Percentiles rank a stretch among this genome's conserved stretches.
Conservation (phyloP, 64 coral and sea anemone species). For the Hydrozoanthus tunicans region DNA sequence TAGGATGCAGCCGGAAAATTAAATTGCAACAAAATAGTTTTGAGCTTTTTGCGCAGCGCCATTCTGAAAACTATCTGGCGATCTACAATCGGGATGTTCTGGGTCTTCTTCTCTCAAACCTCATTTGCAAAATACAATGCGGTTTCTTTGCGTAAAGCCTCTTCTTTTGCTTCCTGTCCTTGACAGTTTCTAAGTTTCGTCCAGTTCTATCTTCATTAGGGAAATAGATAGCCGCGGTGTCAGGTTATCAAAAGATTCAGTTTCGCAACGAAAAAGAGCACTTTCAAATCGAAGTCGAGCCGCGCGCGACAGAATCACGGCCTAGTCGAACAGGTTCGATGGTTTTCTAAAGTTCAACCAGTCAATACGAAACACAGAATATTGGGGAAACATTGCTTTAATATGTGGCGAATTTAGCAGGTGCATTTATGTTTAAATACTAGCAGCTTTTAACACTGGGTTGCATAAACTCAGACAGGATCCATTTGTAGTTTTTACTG, state of each 20-base stretch:
- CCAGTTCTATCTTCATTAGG: conserved; percentile 48
- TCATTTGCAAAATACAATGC: conserved; percentile 59
- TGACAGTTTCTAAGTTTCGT: conserved; percentile 56
- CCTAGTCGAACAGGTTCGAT: conserved; percentile 30
- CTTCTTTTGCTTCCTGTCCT: conserved; percentile 61
- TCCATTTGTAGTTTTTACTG: conserved; percentile 30
- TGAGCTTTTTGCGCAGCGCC: conserved; percentile 8
- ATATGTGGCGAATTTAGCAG: conserved; percentile 36
- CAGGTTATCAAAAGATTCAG: background rate
- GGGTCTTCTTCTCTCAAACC: background rate
- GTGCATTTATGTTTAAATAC: conserved; percentile 13
- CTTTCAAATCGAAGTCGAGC: conserved; percentile 13
- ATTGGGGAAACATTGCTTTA: conserved; percentile 36
- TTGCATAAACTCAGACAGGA: background rate
- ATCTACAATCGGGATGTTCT: conserved; percentile 58
- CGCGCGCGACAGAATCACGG: conserved; percentile 26
- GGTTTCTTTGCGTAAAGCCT: conserved; percentile 47
- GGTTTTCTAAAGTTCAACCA: conserved; percentile 51
- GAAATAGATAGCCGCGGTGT: conserved; percentile 47
- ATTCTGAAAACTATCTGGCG: conserved; percentile 26
- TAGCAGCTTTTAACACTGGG: conserved; percentile 4
- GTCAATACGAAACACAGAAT: conserved; percentile 31
- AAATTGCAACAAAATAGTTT: conserved; percentile 32
- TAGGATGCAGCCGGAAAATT: conserved; percentile 1
- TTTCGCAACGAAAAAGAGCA: background rate